A percentile compares a stretch with the other conserved stretches of the same genome.
These are phyloP conservation scores for Aquatica leii DNA, from an alignment of 2,888 invertebrate species.

Conservation along the genomic window DNA sequence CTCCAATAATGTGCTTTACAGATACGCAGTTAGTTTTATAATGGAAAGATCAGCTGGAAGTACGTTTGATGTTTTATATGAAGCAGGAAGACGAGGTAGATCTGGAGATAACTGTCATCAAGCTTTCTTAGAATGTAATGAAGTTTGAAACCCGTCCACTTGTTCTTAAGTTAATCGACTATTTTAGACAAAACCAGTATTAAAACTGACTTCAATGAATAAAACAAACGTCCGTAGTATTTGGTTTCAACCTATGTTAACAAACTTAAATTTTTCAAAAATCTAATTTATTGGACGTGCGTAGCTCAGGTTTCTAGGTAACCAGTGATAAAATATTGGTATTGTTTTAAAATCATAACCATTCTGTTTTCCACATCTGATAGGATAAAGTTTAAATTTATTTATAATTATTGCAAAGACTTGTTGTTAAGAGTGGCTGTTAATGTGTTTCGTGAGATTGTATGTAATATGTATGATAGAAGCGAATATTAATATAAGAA, in stretches of 20 bases:
- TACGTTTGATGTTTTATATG: slow-evolving; percentile 81
- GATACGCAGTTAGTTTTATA: slow-evolving; percentile 87
- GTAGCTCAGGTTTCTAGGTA: slow-evolving; percentile 16
- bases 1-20: too few species aligned
- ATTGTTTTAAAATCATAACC: slow-evolving; percentile 4
- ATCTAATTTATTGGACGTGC: slow-evolving; percentile 7
- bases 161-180: neutral
- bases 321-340: slow-evolving; percentile 6
- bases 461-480: neutral
- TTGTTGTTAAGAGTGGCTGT: slow-evolving; percentile 17
- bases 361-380: neutral
- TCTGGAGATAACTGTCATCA: slow-evolving; percentile 87
- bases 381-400: slow-evolving; percentile 12
- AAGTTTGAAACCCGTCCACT: slow-evolving; percentile 65
- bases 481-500: neutral
- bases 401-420: slow-evolving; percentile 22
- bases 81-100: slow-evolving; percentile 86
- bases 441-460: slow-evolving; percentile 7
- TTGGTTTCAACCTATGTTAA: neutral
- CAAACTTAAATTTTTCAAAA: too few species aligned
- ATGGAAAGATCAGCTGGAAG: slow-evolving; percentile 79
- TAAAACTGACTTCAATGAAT: slow-evolving; percentile 17
- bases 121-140: slow-evolving; percentile 87
- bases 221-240: slow-evolving; percentile 6
- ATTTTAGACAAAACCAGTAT: slow-evolving; percentile 25